phyloP scores from a whole-genome alignment of 2,113 vertebrate genomes.

The Xiphophorus hellerii region DNA sequence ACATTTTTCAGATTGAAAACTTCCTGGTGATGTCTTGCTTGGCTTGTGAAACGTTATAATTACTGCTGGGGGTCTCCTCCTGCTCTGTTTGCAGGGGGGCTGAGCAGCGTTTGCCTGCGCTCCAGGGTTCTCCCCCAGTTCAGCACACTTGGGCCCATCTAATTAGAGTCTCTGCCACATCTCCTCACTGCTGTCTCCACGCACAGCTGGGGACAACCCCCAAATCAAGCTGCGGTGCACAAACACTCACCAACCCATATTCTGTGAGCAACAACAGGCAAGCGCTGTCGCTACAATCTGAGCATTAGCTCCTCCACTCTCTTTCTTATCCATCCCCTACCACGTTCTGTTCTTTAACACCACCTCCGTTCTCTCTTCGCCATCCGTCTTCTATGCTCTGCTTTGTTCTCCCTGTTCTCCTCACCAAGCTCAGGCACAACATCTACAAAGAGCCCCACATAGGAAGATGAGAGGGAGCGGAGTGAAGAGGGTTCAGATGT shows the following conservation, averaged over 20 bases:
- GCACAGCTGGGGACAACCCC: constrained; percentile 78
- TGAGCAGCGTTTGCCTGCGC: constrained; percentile 68
- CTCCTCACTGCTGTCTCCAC: constrained; percentile 70
- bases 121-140: constrained; percentile 80
- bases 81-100: constrained; percentile 75
- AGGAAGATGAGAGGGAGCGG: constrained; percentile 77
- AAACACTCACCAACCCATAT: constrained; percentile 55
- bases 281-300: constrained; percentile 41
- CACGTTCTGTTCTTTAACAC: constrained; percentile 51
- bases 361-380: constrained; percentile 60
- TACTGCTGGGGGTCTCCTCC: constrained; percentile 79
- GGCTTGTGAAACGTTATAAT: constrained; percentile 84
- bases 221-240: constrained; percentile 64
- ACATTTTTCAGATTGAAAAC: constrained; percentile 79
- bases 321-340: constrained; percentile 61
- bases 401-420: constrained; percentile 72
- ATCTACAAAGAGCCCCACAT: constrained; percentile 79
- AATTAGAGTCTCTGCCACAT: constrained; percentile 81
- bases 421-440: constrained; percentile 65
- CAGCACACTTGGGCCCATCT: constrained; percentile 78
- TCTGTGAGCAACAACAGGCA: constrained; percentile 63
- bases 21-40: constrained; percentile 80
- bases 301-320: constrained; percentile 58
- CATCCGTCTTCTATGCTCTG: constrained; percentile 54
- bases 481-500: constrained; percentile 74